Base-by-base conservation (phyloP, 2,113 vertebrate genomes). In the Tautogolabrus adspersus region DNA sequence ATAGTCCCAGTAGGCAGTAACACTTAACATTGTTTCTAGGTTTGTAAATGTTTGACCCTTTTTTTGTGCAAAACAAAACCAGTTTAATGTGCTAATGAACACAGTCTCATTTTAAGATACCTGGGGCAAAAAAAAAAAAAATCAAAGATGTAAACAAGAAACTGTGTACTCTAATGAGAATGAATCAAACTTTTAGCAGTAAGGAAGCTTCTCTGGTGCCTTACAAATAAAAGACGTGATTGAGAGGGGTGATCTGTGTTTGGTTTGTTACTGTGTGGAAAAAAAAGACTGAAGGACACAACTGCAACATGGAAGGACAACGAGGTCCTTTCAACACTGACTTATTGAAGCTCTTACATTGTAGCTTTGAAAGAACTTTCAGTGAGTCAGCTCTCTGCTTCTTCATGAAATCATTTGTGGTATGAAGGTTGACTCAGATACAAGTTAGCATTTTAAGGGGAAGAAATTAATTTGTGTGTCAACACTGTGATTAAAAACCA, bases 201-300 rank as follows among this genome's bases (percentile, higher is more conserved):
- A 95, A 95, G 94, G 94, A 94, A 95, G 93, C 91, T 92, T 94
- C 93, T 95, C 93, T 93, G 93, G 94, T 95, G 94, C 94, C 94
- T 95, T 95, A 94, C 94, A 93, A 95, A 95, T 95, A 94, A 95
- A 95, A 91, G 93, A 93, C 54, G 90, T 93, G 92, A 92, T 93
- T 90, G 92, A 93, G 84, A 88, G 83, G 46, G 59, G 46, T 73
- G 21, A 12, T 72, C 62, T 84, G 73, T 83, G 13, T 81, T 51
- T 63, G 62, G 0, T 75, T 44, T 63, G n/a, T 57, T n/a, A 62
- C 11, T 81, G 52, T 60, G 34, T 42, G 34, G n/a, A 26, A 26
- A 26, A 26, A 26, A 26, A 26, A 26, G 26, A 26, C 26, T 26
- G 42, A 49, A 62, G 66, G 72, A 37, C 34, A 34, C 13, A 26